A percentile compares a stretch with the other conserved stretches of the same genome.
phyloP scores from a whole-genome alignment of 35 echinoderm and acorn worm species.

The Apostichopus californicus region DNA sequence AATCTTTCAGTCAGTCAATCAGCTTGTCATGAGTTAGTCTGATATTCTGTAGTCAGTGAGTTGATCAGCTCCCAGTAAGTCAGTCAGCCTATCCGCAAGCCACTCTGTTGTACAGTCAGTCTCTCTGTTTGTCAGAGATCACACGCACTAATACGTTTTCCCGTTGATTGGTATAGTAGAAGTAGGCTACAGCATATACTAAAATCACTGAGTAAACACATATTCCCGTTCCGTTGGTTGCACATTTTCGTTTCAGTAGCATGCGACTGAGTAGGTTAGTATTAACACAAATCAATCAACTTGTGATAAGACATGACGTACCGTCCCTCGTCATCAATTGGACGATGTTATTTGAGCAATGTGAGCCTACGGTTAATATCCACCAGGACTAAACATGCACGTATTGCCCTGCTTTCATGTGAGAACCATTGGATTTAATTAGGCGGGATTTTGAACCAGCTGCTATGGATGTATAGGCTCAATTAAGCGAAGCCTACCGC shows the following conservation, averaged over 20 bases:
- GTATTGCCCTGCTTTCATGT: conserved; percentile 1
- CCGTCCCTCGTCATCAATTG: not conserved
- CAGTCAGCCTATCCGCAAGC: too few species aligned
- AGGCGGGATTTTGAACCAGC: conserved; percentile 9
- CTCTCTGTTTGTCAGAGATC: not conserved
- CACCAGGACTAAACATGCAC: not conserved
- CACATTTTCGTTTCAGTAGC: not conserved
- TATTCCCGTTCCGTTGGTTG: too few species aligned
- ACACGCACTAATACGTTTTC: too few species aligned
- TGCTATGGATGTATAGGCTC: conserved; percentile 3
- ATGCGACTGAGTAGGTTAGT: not conserved
- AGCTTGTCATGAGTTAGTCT: too few species aligned
- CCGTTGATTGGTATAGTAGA: too few species aligned
- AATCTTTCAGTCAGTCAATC: not conserved
- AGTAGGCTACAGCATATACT: too few species aligned
- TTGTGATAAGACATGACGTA: not conserved
- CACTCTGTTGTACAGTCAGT: not conserved
- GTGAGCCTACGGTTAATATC: not conserved
- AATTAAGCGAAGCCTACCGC: conserved; percentile 6
- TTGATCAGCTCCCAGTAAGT: too few species aligned
- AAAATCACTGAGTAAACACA: not conserved
- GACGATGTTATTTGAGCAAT: not conserved
- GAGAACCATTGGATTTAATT: conserved; percentile 10
- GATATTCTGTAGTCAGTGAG: too few species aligned
- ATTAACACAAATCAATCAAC: conserved; percentile 8